Base-by-base conservation (phyloP, 2,888 invertebrate genomes). In the Dorcus parallelipipedus region DNA sequence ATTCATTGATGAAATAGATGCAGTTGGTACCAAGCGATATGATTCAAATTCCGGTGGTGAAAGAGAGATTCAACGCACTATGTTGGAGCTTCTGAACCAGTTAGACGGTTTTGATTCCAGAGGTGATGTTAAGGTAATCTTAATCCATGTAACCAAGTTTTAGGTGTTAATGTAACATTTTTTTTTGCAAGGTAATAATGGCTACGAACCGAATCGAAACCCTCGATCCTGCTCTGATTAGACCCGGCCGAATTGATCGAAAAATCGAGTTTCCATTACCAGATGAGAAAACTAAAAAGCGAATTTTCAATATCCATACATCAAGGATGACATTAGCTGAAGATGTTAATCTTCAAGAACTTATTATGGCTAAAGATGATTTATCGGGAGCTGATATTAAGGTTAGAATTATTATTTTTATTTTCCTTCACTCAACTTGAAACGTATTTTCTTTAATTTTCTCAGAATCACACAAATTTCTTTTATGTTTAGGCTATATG, bases 21-120 rank as follows among this genome's bases (percentile, higher is more conserved):
- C 98, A 33, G 95, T 98, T 9, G 98, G 98, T 58, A 98, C 97
- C 5, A 99, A 98, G 81, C 87, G 97, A 76, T 99, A 98, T 76
- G 99, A 99, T 75, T 98, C 98, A 0, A 99, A 99, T 79, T 98
- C 97, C 52, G 99, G 99, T 41, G 99, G 99, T 59, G 99, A 99
- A 78, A 86, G 98, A 63, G 99, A 99, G 85, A 99, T 99, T 76
- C 99, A 99, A 79, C 86, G 99, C 77, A 99, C 99, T 58, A 99
- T 99, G 99, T 87, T 99, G 79, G 99, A 99, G 78, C 81, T 99
- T 59, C 83, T 99, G 9, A 99, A 99, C 81, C 99, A 99, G 78
- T 82, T 99, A 51, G 99, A 99, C 81, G 99, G 99, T 57, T 97
- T 96, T 80, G 96, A 97, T 81, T 95, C 96, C 0, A 83, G 95